Evolutionary conservation across 2,113 vertebrate genomes (phyloP).

Genomic region (Bujurquina vittata): DNA sequence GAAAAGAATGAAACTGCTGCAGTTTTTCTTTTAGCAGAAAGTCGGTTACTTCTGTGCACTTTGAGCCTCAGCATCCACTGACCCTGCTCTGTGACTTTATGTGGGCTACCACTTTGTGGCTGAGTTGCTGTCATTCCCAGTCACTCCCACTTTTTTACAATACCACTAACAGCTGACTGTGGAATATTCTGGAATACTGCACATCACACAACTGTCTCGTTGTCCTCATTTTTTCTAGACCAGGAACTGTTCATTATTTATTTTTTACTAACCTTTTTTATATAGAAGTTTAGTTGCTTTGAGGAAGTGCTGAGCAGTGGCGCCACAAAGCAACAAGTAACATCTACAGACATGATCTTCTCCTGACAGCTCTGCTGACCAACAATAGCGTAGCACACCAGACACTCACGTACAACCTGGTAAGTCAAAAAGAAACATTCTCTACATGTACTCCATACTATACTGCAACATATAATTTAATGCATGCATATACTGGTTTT

Average conservation of each 20-base stretch:
- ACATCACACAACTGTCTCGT: no score
- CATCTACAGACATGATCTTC: not conserved
- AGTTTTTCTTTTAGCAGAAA: not conserved
- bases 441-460: not conserved
- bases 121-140: no score
- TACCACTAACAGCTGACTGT: no score
- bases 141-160: no score
- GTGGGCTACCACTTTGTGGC: no score
- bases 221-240: not conserved
- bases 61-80: no score
- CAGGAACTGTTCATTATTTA: not conserved
- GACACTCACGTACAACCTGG: conserved; percentile 83
- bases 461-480: not conserved
- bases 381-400: conserved; percentile 82
- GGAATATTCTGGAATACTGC: no score
- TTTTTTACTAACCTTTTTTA: conserved; percentile 83
- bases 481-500: not conserved
- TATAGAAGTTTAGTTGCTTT: conserved; percentile 80
- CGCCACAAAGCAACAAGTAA: conserved; percentile 55
- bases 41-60: not conserved
- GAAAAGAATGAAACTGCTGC: conserved; percentile 61
- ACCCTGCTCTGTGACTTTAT: no score
- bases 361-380: conserved; percentile 47
- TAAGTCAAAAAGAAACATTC: not conserved
- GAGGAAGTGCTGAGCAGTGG: conserved; percentile 84